Base-by-base conservation (phyloP, 2,888 invertebrate genomes). In the Gastracanthus pulcherrimus region DNA sequence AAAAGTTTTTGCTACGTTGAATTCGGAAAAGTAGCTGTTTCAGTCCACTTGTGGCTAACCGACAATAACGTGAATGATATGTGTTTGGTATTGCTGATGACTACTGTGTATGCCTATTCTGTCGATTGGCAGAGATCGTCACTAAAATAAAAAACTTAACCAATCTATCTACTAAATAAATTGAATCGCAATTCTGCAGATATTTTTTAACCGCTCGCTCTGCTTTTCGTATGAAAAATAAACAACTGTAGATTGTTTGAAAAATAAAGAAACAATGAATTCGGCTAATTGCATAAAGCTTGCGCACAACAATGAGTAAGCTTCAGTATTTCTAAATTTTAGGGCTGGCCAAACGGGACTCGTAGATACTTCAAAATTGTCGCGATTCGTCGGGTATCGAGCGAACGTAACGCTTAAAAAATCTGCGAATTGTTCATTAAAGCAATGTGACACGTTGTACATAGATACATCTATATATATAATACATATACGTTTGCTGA, bases 11-110 rank as follows among this genome's bases (percentile, higher is more conserved):
- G n/a, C n/a, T n/a, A n/a, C n/a, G n/a, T n/a, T n/a, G n/a, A n/a
- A n/a, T n/a, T n/a, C n/a, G n/a, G 66, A 48, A 38, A 45, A 34
- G 69, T 76, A 86, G 84, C 84, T 88, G 87, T 86, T 88, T 86
- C 77, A 84, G 87, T 87, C 86, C 87, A 88, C 86, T 87, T 70
- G 83, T 86, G 85, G 29, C 55, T 81, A 60, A 60, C 19, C 41
- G 58, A 48, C 31, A 84, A 76, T 82, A 84, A 67, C 64, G 81
- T 75, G 84, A 87, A 86, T 86, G 82, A 86, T 76, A 78, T 83
- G 81, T 85, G 83, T 85, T 84, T 83, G 81, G 72, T 85, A 83
- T 81, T 82, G 58, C 78, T 80, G 70, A 82, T 76, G 75, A 76
- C 70, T 69, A 83, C 51, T 81, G 58, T 77, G 58, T 64, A 78